phyloP scores from a whole-genome alignment of 2,888 invertebrate genomes.

The Zygothrica quintamaculata region DNA sequence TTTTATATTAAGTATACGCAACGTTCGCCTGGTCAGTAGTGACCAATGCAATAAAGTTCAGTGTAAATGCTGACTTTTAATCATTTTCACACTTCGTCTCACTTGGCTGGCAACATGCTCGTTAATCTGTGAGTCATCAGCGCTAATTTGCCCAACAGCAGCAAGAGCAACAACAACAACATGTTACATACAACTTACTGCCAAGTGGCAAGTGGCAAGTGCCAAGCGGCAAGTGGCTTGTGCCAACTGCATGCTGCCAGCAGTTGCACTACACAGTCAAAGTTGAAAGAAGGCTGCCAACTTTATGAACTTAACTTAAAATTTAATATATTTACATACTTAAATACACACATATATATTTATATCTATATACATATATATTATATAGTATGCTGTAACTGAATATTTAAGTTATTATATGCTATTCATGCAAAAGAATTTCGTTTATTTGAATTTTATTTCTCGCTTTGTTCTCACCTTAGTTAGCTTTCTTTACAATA shows the following conservation, averaged over 20 bases:
- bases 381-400: too few relatives aligned
- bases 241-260: slow-evolving; percentile 20
- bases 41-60: slow-evolving; percentile 25
- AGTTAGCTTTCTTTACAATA: not conserved
- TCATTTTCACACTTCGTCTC: slow-evolving; percentile 63
- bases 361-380: not conserved
- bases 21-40: slow-evolving; percentile 2
- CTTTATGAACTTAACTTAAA: not conserved
- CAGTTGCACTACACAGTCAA: slow-evolving; percentile 1
- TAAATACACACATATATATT: too few relatives aligned
- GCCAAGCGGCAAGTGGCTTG: slow-evolving; percentile 11
- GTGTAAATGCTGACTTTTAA: slow-evolving; percentile 42
- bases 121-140: slow-evolving; percentile 64
- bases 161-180: slow-evolving; percentile 6
- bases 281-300: not conserved
- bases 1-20: slow-evolving; percentile 35
- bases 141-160: slow-evolving; percentile 55
- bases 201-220: slow-evolving; percentile 26
- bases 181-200: too few relatives aligned
- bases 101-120: slow-evolving; percentile 53
- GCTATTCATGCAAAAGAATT: too few relatives aligned
- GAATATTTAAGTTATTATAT: too few relatives aligned
- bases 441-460: too few relatives aligned
- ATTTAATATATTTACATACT: too few relatives aligned
- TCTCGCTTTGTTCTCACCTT: too few relatives aligned